These are phyloP conservation scores for Volucella inflata DNA, from an alignment of 2,888 invertebrate genomes.

Conservation along the genomic window DNA sequence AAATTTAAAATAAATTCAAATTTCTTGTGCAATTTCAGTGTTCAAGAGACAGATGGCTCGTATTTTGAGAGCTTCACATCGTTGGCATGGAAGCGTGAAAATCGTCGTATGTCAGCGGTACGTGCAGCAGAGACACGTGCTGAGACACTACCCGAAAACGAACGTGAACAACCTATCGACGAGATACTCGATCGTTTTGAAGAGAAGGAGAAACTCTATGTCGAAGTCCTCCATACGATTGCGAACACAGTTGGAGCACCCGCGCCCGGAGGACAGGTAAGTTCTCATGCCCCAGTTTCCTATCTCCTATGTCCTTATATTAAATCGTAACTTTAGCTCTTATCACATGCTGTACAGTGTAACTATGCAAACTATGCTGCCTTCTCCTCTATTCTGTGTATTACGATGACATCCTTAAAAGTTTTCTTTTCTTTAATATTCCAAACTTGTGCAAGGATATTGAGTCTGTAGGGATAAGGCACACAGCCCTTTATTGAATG, in stretches of 20 bases:
- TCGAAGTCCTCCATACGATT: slow-evolving; percentile 97
- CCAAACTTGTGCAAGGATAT: slow-evolving; percentile 9
- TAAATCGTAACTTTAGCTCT: slow-evolving; percentile 15
- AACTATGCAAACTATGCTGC: slow-evolving; percentile 29
- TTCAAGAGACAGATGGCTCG: slow-evolving; percentile 96
- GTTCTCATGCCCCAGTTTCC: slow-evolving; percentile 30
- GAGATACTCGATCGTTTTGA: slow-evolving; percentile 83
- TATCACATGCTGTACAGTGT: slow-evolving; percentile 15
- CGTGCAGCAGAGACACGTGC: slow-evolving; percentile 90
- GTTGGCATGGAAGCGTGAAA: slow-evolving; percentile 95
- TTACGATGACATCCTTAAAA: slow-evolving; percentile 32
- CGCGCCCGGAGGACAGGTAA: slow-evolving; percentile 88
- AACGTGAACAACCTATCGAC: slow-evolving; percentile 82
- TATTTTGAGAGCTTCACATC: slow-evolving; percentile 98
- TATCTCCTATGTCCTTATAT: slow-evolving; percentile 2
- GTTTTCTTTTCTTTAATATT: slow-evolving; percentile 29
- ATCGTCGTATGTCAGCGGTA: slow-evolving; percentile 91
- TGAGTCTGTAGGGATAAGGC: slow-evolving; percentile 3
- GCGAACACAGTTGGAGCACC: slow-evolving; percentile 94
- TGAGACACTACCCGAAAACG: slow-evolving; percentile 86
- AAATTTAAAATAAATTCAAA: neutral
- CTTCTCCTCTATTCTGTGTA: neutral
- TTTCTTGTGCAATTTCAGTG: slow-evolving; percentile 85
- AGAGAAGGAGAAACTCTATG: slow-evolving; percentile 89
- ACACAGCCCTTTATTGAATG: too few species aligned